A percentile compares a stretch with the other conserved stretches of the same genome.
Evolutionary conservation across 2,113 vertebrate genomes (phyloP).

Genomic region (Lasiurus cinereus): DNA sequence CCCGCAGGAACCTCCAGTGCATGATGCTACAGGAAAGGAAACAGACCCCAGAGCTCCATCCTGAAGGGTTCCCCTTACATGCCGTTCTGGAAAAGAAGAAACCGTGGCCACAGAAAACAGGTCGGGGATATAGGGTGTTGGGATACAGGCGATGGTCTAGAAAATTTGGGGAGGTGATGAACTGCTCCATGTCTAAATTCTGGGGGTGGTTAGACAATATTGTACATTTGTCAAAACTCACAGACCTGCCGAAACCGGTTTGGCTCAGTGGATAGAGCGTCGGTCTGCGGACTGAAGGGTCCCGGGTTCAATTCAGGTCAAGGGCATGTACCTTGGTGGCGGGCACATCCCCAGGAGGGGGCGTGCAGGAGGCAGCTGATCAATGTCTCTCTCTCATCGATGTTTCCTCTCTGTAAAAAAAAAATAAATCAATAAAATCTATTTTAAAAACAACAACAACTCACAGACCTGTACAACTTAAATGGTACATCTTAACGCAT

Average conservation of each 20-base stretch:
- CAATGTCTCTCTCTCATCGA: too few species aligned
- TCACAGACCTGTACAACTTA: background rate
- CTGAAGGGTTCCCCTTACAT: accelerated
- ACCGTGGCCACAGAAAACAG: too few species aligned
- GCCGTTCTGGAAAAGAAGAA: background rate
- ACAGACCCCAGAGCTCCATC: too few species aligned
- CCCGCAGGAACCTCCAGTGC: accelerated
- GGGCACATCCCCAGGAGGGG: too few species aligned
- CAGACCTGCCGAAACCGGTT: background rate
- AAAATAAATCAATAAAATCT: too few species aligned
- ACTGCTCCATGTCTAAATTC: background rate
- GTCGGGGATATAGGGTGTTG: accelerated
- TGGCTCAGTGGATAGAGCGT: too few species aligned
- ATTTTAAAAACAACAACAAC: background rate
- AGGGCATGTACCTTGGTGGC: too few species aligned
- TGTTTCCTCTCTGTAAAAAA: too few species aligned
- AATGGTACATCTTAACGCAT: background rate
- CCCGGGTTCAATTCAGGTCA: too few species aligned
- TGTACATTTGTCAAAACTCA: background rate
- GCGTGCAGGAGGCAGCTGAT: too few species aligned
- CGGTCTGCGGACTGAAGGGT: too few species aligned
- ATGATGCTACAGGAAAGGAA: background rate
- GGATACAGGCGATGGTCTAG: background rate
- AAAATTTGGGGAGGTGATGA: background rate
- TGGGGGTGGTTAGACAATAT: background rate